Percentiles rank a stretch among this genome's conserved stretches.
These are phyloP conservation scores for Hemitrygon akajei DNA, from an alignment of 2,797 vertebrate genomes.

Conservation along the genomic window DNA sequence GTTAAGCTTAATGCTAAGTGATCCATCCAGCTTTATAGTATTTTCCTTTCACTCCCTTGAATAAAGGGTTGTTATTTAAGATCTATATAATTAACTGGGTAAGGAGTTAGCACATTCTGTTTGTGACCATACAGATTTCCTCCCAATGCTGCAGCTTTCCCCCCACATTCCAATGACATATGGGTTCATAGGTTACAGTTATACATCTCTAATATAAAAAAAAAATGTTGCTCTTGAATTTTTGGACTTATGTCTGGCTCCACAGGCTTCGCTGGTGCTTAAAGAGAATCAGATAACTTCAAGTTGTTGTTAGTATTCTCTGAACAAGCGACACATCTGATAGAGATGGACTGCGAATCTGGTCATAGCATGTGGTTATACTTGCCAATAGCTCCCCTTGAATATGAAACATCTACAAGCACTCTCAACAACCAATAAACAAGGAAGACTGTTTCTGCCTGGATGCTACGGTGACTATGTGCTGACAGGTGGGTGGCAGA, in stretches of 20 bases:
- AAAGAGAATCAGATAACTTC: neutral
- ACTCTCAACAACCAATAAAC: neutral
- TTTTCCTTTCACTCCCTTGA: too few relatives aligned
- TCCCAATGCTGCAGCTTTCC: too few relatives aligned
- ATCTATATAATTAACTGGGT: too few relatives aligned
- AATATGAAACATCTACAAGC: neutral
- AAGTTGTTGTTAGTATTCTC: neutral
- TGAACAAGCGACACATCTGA: neutral
- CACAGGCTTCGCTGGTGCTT: neutral
- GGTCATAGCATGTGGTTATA: neutral
- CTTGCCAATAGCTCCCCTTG: neutral
- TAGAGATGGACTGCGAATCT: neutral
- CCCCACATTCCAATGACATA: too few relatives aligned
- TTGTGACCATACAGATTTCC: too few relatives aligned
- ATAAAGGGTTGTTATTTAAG: too few relatives aligned
- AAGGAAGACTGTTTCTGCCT: neutral
- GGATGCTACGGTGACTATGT: neutral
- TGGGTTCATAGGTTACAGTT: too few relatives aligned
- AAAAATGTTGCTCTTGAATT: neutral
- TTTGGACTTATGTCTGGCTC: neutral
- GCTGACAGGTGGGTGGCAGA: neutral
- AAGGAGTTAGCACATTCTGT: too few relatives aligned
- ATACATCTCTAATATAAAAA: too few relatives aligned
- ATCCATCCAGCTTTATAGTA: too few relatives aligned
- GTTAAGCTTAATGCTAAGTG: too few relatives aligned